Percentiles rank a stretch among this genome's conserved stretches.
These are phyloP conservation scores for Rhagophthalmus giganteus DNA, from an alignment of 2,888 invertebrate species.

Conservation along the genomic window DNA sequence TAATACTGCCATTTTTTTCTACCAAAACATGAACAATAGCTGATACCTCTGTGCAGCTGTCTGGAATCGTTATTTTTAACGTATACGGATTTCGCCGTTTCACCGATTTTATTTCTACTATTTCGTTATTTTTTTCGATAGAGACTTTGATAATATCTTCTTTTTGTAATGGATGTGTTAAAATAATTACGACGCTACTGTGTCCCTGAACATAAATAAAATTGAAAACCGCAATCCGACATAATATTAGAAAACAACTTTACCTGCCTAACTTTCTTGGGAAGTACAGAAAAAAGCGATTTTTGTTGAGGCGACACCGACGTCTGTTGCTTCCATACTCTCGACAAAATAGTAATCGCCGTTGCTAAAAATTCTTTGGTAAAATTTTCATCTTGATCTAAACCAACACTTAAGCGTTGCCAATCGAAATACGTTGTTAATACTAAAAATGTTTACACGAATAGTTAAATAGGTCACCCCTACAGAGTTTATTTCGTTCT, in stretches of 20 bases:
- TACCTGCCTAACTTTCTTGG: slow-evolving; percentile 77
- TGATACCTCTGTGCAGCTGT: slow-evolving; percentile 78
- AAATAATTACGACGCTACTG: slow-evolving; percentile 76
- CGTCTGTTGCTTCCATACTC: slow-evolving; percentile 56
- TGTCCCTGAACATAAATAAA: slow-evolving; percentile 66
- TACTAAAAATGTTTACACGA: too few relatives aligned
- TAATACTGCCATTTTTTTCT: slow-evolving; percentile 76
- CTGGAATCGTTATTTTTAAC: slow-evolving; percentile 81
- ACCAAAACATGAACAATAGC: slow-evolving; percentile 81
- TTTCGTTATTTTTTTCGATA: slow-evolving; percentile 80
- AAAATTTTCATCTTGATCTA: slow-evolving; percentile 82
- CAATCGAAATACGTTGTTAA: slow-evolving; percentile 76
- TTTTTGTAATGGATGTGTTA: slow-evolving; percentile 76
- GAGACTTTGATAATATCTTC: slow-evolving; percentile 78
- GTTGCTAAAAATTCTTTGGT: slow-evolving; percentile 83
- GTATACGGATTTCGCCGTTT: slow-evolving; percentile 84
- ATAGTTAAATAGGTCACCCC: too few relatives aligned
- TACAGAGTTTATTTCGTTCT: too few relatives aligned
- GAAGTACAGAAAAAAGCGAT: slow-evolving; percentile 72
- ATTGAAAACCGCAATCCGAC: not conserved
- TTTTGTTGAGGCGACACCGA: slow-evolving; percentile 54
- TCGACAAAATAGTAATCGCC: slow-evolving; percentile 75
- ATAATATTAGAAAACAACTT: slow-evolving; percentile 33
- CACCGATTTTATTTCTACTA: slow-evolving; percentile 68
- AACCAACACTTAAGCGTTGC: slow-evolving; percentile 74